A percentile compares a stretch with the other conserved stretches of the same genome.
Evolutionary conservation across 2,797 vertebrate genomes (phyloP).

Genomic region (Hybognathus amarus): DNA sequence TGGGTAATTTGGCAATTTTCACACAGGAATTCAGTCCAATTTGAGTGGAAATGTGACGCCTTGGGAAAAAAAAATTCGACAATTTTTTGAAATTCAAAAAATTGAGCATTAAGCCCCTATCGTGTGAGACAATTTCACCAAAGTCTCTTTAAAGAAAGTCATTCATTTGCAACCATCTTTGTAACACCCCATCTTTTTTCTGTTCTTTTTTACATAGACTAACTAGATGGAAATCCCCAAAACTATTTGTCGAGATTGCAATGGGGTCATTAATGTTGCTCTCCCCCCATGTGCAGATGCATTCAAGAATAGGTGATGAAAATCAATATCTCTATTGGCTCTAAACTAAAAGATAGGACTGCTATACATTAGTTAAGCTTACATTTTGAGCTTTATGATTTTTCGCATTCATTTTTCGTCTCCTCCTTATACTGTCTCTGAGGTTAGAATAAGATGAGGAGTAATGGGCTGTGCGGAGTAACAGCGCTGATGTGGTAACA

Average conservation of each 20-base stretch:
- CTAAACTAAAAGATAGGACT: not conserved
- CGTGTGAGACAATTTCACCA: too few relatives aligned
- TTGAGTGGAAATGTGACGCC: too few relatives aligned
- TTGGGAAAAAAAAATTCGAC: too few relatives aligned
- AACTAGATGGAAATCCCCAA: too few relatives aligned
- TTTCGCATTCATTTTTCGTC: not conserved
- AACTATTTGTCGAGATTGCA: not conserved
- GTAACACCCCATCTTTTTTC: not conserved
- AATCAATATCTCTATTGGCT: not conserved
- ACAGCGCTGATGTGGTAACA: conserved; percentile 30
- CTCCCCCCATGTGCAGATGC: not conserved
- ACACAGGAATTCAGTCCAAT: too few relatives aligned
- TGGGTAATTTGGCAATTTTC: too few relatives aligned
- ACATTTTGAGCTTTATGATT: conserved; percentile 12
- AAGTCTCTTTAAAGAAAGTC: not conserved
- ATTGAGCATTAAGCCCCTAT: too few relatives aligned
- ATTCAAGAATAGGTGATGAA: not conserved
- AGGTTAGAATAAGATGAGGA: conserved; percentile 29
- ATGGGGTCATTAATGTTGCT: not conserved
- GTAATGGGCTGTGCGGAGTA: conserved; percentile 8
- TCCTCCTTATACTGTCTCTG: conserved; percentile 20
- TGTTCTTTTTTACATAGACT: not conserved
- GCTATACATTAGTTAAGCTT: conserved; percentile 2
- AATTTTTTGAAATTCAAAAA: too few relatives aligned
- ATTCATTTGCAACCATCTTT: not conserved